Evolutionary conservation across 1,140 invertebrate species (phyloP), one percentile per base, ranked within the genome.

Genomic region (Holotrichia oblita): DNA sequence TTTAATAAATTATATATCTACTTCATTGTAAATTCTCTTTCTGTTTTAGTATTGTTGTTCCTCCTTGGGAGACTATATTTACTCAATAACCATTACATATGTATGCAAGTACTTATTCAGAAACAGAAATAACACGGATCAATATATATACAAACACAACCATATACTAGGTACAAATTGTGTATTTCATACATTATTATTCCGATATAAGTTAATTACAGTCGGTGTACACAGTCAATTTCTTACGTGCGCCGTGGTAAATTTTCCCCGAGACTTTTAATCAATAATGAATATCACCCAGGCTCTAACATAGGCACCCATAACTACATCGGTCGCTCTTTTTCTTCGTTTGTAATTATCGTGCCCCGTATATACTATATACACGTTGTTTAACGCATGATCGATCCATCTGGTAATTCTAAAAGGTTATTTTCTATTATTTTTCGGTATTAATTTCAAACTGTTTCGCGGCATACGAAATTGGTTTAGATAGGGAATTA

Each of bases 361-460:
- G 48, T 17, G 48, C 48, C 14, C 17, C 48, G 48, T 55, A 55
- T 17, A 55, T 55, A 55, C 17, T 17, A 17, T 55, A 55, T 17
- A 55, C 17, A 55, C n/a, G 48, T n/a, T 55, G 48, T 55, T 55
- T 55, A 55, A 55, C 48, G 48, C 48, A 17, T 55, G 48, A 55
- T 55, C 48, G 48, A 55, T 55, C 48, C 17, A 17, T 55, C 48
- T 17, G 48, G 48, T 17, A n/a, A 17, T 55, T 55, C 48, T 55
- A 55, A 55, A 34, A 55, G 14, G 48, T 55, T 55, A 55, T 55
- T 55, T 17, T 55, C 48, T 55, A 55, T 55, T 55, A 44, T 44
- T 55, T 34, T 55, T 55, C 48, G 48, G 48, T 55, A 55, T 55
- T 55, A 55, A 55, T 55, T 55, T 55, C 48, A 55, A 55, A 55